A percentile compares a stretch with the other conserved stretches of the same genome.
These are phyloP conservation scores for Agrotis segetum DNA, from an alignment of 2,888 invertebrate genomes.

Conservation along the genomic window DNA sequence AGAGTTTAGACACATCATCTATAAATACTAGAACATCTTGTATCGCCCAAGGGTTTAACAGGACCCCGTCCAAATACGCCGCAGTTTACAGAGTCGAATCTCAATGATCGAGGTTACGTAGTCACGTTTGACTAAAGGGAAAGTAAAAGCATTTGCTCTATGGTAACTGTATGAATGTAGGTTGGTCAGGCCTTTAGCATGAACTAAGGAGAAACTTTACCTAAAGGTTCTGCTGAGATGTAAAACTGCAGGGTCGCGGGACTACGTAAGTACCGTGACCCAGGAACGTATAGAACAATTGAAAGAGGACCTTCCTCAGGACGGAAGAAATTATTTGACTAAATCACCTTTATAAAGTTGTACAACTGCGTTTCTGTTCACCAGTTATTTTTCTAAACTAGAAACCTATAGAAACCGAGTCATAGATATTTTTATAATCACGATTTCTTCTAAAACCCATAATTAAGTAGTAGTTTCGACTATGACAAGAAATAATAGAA, in stretches of 20 bases:
- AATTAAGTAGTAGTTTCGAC: neutral
- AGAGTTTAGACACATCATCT: neutral
- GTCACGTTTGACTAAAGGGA: slow-evolving; percentile 34
- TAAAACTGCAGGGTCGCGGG: no score
- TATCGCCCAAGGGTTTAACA: neutral
- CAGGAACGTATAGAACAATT: no score
- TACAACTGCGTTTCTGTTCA: no score
- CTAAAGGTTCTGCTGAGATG: no score
- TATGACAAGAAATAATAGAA: neutral
- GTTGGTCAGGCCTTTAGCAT: neutral
- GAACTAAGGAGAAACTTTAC: neutral
- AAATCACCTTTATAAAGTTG: no score
- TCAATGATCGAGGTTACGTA: slow-evolving; percentile 40
- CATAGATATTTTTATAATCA: neutral
- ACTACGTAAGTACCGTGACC: no score
- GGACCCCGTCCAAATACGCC: neutral
- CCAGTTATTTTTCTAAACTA: no score
- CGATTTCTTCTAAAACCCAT: neutral
- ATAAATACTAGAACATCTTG: slow-evolving; percentile 8
- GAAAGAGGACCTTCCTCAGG: no score
- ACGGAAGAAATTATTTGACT: no score
- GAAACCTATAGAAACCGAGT: neutral
- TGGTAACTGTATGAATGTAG: slow-evolving; percentile 5
- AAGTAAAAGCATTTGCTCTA: slow-evolving; percentile 33
- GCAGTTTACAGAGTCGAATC: slow-evolving; percentile 19